Conservation (phyloP, 2,797 vertebrate species). For the Periparus ater region DNA sequence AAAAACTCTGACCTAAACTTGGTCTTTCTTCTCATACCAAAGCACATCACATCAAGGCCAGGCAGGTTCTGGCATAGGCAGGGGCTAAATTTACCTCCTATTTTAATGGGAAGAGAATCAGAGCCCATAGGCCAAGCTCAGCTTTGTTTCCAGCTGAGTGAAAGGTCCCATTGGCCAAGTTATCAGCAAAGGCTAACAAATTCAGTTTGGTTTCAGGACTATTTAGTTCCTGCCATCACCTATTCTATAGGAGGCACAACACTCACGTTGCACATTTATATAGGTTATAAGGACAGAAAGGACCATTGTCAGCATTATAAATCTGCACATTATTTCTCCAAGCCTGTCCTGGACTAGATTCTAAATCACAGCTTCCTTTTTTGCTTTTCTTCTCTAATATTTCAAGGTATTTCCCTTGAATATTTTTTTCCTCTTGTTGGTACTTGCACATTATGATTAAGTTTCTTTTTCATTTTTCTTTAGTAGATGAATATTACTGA, state of each 20-base stretch:
- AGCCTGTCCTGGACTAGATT: background rate
- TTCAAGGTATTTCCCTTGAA: background rate
- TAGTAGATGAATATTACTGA: background rate
- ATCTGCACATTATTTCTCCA: background rate
- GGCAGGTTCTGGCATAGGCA: background rate
- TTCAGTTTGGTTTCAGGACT: background rate
- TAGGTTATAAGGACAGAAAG: background rate
- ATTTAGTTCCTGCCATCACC: background rate
- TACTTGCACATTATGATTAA: background rate
- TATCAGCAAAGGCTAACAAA: background rate
- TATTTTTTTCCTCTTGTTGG: background rate
- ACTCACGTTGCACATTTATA: background rate
- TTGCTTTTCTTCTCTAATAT: background rate
- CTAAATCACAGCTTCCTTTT: background rate
- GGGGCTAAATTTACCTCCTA: background rate
- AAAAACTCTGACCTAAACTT: background rate
- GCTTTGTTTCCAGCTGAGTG: background rate
- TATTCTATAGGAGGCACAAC: background rate
- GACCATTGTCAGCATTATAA: background rate
- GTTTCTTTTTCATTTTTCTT: background rate
- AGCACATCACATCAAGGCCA: background rate
- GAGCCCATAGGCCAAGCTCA: background rate
- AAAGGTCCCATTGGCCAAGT: background rate
- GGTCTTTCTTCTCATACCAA: background rate
- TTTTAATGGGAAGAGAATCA: background rate